A percentile compares a stretch with the other conserved stretches of the same genome.
phyloP scores from a whole-genome alignment of 2,888 invertebrate species.

The Nasonia oneida region DNA sequence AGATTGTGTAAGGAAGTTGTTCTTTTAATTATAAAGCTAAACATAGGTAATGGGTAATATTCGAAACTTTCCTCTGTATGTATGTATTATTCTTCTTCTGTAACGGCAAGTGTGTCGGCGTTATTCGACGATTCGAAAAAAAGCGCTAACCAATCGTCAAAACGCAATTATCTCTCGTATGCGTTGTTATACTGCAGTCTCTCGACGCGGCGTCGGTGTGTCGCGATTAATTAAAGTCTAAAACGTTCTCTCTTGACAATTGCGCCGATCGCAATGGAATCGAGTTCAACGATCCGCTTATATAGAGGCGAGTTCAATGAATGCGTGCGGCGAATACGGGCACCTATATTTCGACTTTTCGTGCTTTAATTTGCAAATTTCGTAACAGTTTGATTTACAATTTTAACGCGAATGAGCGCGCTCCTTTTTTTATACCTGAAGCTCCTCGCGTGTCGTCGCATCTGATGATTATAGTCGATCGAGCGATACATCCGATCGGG shows the following conservation, averaged over 20 bases:
- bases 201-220: background rate
- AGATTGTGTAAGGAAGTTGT: background rate
- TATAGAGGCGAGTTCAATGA: slow-evolving; percentile 50
- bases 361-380: background rate
- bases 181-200: background rate
- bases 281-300: slow-evolving; percentile 59
- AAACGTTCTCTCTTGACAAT: slow-evolving; percentile 54
- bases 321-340: background rate
- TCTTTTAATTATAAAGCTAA: no score
- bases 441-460: background rate
- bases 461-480: background rate
- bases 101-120: no score
- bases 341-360: background rate
- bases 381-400: background rate
- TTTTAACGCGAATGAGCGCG: background rate
- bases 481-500: background rate
- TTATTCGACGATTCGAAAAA: no score
- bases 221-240: slow-evolving; percentile 48
- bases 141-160: slow-evolving; percentile 6
- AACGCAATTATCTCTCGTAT: no score
- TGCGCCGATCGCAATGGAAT: slow-evolving; percentile 42
- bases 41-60: no score
- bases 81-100: no score
- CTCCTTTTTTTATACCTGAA: background rate
- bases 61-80: no score